Evolutionary conservation across 1,140 invertebrate species (phyloP).

Genomic region (Pseudomyrmex dendroicus): DNA sequence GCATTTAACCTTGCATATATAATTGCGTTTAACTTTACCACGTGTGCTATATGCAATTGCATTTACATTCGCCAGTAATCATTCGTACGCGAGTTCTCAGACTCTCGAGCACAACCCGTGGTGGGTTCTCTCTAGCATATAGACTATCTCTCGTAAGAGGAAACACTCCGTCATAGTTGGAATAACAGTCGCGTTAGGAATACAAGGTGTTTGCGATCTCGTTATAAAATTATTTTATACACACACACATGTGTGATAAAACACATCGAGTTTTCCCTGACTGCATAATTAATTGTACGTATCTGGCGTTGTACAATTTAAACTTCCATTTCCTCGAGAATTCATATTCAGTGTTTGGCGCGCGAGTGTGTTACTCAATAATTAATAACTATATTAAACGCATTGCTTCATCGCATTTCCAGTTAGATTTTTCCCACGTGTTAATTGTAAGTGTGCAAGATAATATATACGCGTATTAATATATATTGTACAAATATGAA

Average conservation of each 20-base stretch:
- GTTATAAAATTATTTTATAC: constrained; percentile 62
- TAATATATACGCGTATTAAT: too few relatives aligned
- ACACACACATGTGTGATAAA: not conserved
- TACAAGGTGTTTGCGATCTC: constrained; percentile 57
- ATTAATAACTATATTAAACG: too few relatives aligned
- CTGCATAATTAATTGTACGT: constrained; percentile 27
- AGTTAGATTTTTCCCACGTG: too few relatives aligned
- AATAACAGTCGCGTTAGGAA: constrained; percentile 61
- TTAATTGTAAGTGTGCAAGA: too few relatives aligned
- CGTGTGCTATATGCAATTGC: not conserved
- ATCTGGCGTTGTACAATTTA: constrained; percentile 19
- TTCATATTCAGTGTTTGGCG: too few relatives aligned
- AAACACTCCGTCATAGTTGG: constrained; percentile 50
- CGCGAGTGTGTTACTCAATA: too few relatives aligned
- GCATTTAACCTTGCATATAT: too few relatives aligned
- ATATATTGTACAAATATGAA: too few relatives aligned
- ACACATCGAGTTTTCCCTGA: not conserved
- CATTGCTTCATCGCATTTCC: too few relatives aligned
- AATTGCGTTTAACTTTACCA: too few relatives aligned
- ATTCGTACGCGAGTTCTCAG: constrained; percentile 26
- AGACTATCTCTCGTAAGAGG: constrained; percentile 45
- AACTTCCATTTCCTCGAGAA: not conserved
- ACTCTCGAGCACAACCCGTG: not conserved
- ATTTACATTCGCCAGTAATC: constrained; percentile 69
- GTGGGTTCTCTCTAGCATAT: not conserved